phyloP scores from a whole-genome alignment of 2,888 invertebrate species.

The Melipona beecheii region DNA sequence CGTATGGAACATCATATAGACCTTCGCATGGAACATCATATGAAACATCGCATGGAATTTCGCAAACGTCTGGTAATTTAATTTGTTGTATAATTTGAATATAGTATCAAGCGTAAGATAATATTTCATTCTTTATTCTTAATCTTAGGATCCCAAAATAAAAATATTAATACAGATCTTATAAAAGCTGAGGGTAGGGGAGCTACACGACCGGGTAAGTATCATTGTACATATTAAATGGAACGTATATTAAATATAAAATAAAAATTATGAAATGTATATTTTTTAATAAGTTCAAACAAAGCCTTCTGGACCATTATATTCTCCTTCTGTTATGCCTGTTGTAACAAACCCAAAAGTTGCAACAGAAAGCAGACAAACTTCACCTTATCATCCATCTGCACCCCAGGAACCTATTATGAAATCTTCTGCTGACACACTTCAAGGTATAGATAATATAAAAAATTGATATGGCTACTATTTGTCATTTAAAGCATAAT shows the following conservation, averaged over 20 bases:
- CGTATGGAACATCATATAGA: neutral
- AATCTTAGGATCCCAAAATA: constrained; percentile 44
- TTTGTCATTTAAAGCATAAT: neutral
- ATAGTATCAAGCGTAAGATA: neutral
- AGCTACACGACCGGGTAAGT: constrained; percentile 62
- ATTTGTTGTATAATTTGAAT: neutral
- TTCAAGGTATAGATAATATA: constrained; percentile 36
- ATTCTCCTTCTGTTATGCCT: neutral
- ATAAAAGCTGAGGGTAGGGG: constrained; percentile 67
- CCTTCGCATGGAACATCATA: neutral
- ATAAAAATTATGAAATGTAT: neutral
- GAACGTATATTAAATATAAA: neutral
- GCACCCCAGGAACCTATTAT: constrained; percentile 32
- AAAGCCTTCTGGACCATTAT: constrained; percentile 12
- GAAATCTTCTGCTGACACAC: constrained; percentile 11
- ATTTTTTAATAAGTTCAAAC: constrained; percentile 32
- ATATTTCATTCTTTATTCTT: neutral
- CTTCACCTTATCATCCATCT: constrained; percentile 34
- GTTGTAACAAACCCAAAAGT: neutral
- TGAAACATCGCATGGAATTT: too few relatives aligned
- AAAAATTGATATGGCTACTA: neutral
- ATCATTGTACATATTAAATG: constrained; percentile 6
- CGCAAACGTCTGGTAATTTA: constrained; percentile 5
- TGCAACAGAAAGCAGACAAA: constrained; percentile 47
- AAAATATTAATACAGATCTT: constrained; percentile 56